phyloP scores from a whole-genome alignment of 2,113 vertebrate genomes.

The Bucco capensis region DNA sequence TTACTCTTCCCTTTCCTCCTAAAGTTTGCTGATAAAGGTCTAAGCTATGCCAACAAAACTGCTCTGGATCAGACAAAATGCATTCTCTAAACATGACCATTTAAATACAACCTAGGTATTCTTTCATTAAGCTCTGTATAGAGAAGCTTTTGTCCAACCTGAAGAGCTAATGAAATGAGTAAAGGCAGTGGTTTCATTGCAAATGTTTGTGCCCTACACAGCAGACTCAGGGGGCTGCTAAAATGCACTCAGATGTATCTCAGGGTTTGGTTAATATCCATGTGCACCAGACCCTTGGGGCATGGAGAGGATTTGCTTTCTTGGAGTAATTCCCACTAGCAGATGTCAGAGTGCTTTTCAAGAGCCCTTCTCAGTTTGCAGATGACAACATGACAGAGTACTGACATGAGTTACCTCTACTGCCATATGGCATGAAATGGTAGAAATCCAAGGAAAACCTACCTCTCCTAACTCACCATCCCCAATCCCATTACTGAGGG shows the following conservation, averaged over 20 bases:
- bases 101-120: neutral
- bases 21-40: neutral
- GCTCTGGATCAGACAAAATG: neutral
- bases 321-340: neutral
- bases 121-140: neutral
- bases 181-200: neutral
- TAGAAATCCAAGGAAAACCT: neutral
- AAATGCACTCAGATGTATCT: neutral
- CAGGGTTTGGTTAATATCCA: neutral
- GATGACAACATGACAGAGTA: neutral
- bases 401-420: neutral
- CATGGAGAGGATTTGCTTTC: neutral
- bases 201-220: fast-evolving
- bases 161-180: neutral
- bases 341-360: neutral
- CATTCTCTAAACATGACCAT: neutral
- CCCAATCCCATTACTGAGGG: neutral
- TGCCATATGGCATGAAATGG: neutral
- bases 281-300: neutral
- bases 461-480: neutral
- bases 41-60: neutral
- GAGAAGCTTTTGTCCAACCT: neutral
- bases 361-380: neutral
- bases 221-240: neutral
- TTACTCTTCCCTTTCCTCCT: neutral